These are phyloP conservation scores for Rhegmatorhina hoffmannsi DNA, from an alignment of 2,113 vertebrate genomes.

Conservation along the genomic window DNA sequence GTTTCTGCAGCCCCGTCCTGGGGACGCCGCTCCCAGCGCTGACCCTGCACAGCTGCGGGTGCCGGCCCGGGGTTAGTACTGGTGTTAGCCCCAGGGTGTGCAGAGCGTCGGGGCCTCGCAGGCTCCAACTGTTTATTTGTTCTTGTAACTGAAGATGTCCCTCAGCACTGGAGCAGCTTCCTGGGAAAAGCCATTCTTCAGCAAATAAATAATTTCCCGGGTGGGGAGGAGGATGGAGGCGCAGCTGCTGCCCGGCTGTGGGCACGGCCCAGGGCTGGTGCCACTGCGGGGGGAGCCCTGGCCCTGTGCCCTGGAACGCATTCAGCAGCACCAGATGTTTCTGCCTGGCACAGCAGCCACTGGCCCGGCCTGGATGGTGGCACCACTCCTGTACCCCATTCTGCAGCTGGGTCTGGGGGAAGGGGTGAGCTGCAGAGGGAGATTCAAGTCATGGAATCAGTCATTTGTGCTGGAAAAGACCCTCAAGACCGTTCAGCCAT, in stretches of 20 bases:
- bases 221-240: neutral
- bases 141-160: neutral
- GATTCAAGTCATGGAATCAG: rapidly evolving
- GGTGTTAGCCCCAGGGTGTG: neutral
- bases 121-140: neutral
- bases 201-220: constrained; percentile 42
- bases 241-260: neutral
- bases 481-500: neutral
- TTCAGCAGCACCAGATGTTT: constrained; percentile 27
- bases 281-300: neutral
- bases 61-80: rapidly evolving
- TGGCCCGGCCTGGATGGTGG: rapidly evolving
- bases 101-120: neutral
- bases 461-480: neutral
- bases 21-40: rapidly evolving
- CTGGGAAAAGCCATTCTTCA: neutral
- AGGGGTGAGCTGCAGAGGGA: neutral
- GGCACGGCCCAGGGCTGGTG: neutral
- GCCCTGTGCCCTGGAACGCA: rapidly evolving
- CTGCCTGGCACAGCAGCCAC: neutral
- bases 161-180: neutral
- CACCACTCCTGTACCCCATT: rapidly evolving
- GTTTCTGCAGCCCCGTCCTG: neutral
- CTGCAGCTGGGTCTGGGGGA: neutral
- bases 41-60: rapidly evolving